These are phyloP conservation scores for Cheilosia impressa DNA, from an alignment of 2,888 invertebrate species.

Conservation along the genomic window DNA sequence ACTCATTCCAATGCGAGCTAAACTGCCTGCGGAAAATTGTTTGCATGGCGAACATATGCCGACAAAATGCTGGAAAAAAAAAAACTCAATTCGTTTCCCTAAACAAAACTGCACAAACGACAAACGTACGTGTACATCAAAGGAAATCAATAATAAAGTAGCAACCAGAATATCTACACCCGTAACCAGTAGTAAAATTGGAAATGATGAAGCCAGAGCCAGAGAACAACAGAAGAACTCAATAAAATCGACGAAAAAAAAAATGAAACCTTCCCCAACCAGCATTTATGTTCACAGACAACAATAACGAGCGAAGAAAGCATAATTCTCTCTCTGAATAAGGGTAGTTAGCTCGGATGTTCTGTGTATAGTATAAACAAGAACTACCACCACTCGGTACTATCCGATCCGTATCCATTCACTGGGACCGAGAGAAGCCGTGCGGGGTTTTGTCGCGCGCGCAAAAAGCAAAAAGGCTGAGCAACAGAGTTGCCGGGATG, in stretches of 20 bases:
- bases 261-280: conserved; percentile 49
- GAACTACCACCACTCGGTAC: conserved; percentile 37
- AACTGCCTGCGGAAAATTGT: neutral
- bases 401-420: conserved; percentile 11
- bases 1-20: neutral
- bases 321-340: conserved; percentile 59
- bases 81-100: conserved; percentile 13
- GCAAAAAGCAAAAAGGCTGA: conserved; percentile 19
- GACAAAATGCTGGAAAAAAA: conserved; percentile 5
- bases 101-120: conserved; percentile 16
- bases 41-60: conserved; percentile 25
- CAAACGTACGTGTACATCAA: conserved; percentile 20
- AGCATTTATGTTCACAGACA: conserved; percentile 63
- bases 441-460: conserved; percentile 25
- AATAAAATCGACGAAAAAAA: conserved; percentile 10
- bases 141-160: conserved; percentile 63
- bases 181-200: conserved; percentile 25
- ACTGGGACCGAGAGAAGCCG: neutral
- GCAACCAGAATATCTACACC: conserved; percentile 34
- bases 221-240: neutral
- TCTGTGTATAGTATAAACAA: conserved; percentile 21
- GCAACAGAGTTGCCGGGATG: conserved; percentile 12
- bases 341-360: conserved; percentile 63
- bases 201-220: conserved; percentile 17
- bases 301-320: conserved; percentile 63